Evolutionary conservation across 2,797 vertebrate species (phyloP).

Genomic region (Myripristis jacobus): DNA sequence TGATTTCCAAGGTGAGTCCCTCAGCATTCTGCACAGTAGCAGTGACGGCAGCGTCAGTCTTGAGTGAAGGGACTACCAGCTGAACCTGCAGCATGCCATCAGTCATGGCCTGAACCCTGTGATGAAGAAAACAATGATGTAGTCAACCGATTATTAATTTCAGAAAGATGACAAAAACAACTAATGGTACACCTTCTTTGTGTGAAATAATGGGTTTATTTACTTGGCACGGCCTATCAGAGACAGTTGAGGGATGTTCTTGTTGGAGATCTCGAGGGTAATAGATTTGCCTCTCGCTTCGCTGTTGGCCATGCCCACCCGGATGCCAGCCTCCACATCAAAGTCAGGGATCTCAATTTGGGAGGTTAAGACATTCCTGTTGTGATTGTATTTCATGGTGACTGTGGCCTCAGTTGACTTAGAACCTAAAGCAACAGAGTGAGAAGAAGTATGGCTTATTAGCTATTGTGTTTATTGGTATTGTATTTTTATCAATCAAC

Average conservation of each 20-base stretch:
- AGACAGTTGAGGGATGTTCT: conserved; percentile 87
- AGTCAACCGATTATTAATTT: conserved; percentile 9
- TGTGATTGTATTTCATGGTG: conserved; percentile 88
- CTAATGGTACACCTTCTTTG: not conserved
- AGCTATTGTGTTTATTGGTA: not conserved
- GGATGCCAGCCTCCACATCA: conserved; percentile 86
- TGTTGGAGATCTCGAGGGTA: conserved; percentile 87
- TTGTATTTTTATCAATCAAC: no score
- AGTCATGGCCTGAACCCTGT: conserved; percentile 82
- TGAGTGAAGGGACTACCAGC: conserved; percentile 85
- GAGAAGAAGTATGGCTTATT: conserved; percentile 17
- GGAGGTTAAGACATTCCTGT: conserved; percentile 85
- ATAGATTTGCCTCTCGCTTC: conserved; percentile 75
- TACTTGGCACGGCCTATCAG: conserved; percentile 88
- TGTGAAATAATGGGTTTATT: conserved; percentile 46
- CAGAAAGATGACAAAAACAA: not conserved
- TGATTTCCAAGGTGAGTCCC: conserved; percentile 84
- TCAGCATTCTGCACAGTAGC: conserved; percentile 76
- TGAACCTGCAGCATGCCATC: conserved; percentile 83
- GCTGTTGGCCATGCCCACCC: conserved; percentile 84
- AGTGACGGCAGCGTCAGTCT: conserved; percentile 85
- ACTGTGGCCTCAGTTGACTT: conserved; percentile 82
- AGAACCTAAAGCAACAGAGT: conserved; percentile 76
- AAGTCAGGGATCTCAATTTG: conserved; percentile 86
- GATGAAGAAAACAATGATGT: conserved; percentile 13